Conservation (phyloP, 1,140 invertebrate species). For the Brachystomella parvula region DNA sequence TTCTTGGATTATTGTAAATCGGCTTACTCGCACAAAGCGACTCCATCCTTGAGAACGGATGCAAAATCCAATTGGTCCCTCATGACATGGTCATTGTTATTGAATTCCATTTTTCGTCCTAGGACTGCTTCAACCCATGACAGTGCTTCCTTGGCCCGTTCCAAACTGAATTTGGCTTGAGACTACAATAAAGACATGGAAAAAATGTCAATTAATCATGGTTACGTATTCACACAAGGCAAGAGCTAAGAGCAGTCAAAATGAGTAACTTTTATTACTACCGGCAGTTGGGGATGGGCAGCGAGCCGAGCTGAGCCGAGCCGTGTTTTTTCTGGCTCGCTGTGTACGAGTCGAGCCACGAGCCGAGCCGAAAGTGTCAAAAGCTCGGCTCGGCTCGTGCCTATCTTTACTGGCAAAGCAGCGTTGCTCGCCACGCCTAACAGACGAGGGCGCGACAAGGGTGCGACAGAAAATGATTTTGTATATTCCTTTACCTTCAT, state of each 20-base stretch:
- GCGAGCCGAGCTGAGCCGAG: neutral
- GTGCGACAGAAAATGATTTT: neutral
- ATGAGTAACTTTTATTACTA: neutral
- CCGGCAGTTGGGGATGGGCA: neutral
- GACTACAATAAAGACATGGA: conserved; percentile 42
- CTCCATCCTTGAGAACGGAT: conserved; percentile 48
- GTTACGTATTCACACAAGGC: neutral
- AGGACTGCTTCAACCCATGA: conserved; percentile 48
- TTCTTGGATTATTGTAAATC: neutral
- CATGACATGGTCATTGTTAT: conserved; percentile 39
- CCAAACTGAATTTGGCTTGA: conserved; percentile 50
- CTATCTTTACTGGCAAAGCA: neutral
- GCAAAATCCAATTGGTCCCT: conserved; percentile 48
- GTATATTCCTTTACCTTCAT: conserved; percentile 45
- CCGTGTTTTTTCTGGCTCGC: too few relatives aligned
- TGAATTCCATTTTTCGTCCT: conserved; percentile 42
- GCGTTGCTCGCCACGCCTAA: neutral
- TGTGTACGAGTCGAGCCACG: too few relatives aligned
- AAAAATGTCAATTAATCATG: neutral
- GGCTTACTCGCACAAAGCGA: conserved; percentile 49
- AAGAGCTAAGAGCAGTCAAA: neutral
- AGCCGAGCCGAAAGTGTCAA: too few relatives aligned
- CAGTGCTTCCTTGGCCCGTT: conserved; percentile 47
- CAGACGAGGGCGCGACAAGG: neutral
- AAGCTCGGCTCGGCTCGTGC: too few relatives aligned